Evolutionary conservation across 2,888 invertebrate species (phyloP).

Genomic region (Craniophora ligustri): DNA sequence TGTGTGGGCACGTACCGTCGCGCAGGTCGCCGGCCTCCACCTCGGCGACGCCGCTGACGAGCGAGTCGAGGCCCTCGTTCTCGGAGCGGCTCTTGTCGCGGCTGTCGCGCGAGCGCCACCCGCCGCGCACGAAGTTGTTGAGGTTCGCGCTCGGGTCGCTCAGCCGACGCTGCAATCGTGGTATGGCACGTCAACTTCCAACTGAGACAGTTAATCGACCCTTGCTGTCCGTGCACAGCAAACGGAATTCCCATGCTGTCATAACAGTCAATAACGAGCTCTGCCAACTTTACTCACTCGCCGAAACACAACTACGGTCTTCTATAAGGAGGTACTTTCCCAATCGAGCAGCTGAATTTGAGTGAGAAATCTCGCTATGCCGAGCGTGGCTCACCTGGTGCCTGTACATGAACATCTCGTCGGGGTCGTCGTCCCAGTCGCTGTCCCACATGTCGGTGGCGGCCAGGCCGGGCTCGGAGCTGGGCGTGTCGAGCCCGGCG

Average conservation of each 20-base stretch:
- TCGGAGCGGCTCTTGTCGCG: slow-evolving; percentile 95
- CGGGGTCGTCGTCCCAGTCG: slow-evolving; percentile 96
- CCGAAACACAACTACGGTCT: no score
- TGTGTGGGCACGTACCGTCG: slow-evolving; percentile 61
- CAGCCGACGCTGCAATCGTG: slow-evolving; percentile 92
- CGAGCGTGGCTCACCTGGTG: slow-evolving; percentile 91
- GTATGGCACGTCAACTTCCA: no score
- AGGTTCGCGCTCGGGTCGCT: slow-evolving; percentile 98
- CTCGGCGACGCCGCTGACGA: slow-evolving; percentile 95
- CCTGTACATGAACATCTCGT: slow-evolving; percentile 94
- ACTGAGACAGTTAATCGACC: no score
- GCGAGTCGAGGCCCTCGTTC: slow-evolving; percentile 96
- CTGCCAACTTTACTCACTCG: no score
- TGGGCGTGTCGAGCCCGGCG: slow-evolving; percentile 98
- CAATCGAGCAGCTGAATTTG: no score
- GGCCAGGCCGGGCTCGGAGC: slow-evolving; percentile 96
- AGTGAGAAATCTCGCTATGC: no score
- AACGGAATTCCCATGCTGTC: no score
- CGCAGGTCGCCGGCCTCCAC: slow-evolving; percentile 98
- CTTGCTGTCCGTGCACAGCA: no score
- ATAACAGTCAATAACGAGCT: no score
- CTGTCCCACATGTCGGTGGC: slow-evolving; percentile 96
- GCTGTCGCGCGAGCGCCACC: slow-evolving; percentile 92
- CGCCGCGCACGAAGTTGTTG: slow-evolving; percentile 94
- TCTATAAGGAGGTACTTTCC: no score